A percentile compares a stretch with the other conserved stretches of the same genome.
These are phyloP conservation scores for Pterocles gutturalis DNA, from an alignment of 2,113 vertebrate species.

Conservation along the genomic window DNA sequence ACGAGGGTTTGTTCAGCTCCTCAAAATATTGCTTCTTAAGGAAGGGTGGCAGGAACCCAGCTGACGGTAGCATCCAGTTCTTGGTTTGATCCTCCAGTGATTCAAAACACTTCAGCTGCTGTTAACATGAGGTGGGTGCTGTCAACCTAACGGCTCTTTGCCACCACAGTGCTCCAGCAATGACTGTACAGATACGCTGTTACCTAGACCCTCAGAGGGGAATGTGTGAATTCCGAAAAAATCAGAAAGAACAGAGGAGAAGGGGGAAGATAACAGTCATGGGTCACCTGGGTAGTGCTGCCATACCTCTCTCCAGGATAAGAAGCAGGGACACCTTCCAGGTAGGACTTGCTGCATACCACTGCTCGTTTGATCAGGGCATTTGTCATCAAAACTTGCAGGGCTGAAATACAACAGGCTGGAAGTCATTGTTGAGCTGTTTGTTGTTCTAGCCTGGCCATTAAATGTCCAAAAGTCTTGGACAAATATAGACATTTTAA, in stretches of 20 bases:
- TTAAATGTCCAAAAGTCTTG: background rate
- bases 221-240: background rate
- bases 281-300: background rate
- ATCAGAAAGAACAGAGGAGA: background rate
- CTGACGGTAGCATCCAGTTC: background rate
- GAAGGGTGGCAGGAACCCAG: background rate
- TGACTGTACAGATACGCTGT: background rate
- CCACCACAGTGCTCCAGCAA: background rate
- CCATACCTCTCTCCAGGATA: background rate
- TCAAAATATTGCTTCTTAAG: background rate
- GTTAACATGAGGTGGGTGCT: background rate
- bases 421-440: background rate
- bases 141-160: background rate
- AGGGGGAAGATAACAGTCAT: background rate
- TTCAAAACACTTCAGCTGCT: rapidly evolving
- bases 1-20: background rate
- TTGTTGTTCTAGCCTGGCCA: background rate
- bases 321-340: background rate
- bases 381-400: background rate
- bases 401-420: background rate
- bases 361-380: background rate
- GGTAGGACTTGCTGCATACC: background rate
- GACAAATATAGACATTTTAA: background rate
- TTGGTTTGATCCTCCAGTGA: background rate
- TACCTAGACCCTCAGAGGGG: background rate